phyloP scores from a whole-genome alignment of 2,113 vertebrate genomes.

The Nothoprocta perdicaria region DNA sequence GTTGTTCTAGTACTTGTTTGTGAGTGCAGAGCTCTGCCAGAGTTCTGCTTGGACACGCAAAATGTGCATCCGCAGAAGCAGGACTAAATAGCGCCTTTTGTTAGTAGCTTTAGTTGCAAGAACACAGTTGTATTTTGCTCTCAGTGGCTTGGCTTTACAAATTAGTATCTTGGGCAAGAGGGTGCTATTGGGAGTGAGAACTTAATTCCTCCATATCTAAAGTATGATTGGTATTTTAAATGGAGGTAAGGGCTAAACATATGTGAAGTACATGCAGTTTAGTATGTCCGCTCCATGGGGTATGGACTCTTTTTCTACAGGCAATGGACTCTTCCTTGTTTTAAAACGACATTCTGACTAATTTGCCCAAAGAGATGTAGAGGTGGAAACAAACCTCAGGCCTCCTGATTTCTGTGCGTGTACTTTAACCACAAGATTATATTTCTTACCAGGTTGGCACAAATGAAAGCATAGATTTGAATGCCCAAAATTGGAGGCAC shows the following conservation, averaged over 20 bases:
- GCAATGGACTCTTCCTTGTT: background rate
- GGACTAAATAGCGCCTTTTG: background rate
- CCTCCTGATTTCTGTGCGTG: background rate
- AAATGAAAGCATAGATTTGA: background rate
- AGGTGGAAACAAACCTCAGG: background rate
- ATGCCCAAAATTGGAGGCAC: background rate
- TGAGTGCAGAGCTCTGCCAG: background rate
- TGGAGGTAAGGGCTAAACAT: background rate
- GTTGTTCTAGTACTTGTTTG: background rate
- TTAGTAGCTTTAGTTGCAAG: background rate
- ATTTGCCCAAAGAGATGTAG: background rate
- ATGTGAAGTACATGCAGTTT: background rate
- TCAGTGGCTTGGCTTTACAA: background rate
- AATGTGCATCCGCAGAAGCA: background rate
- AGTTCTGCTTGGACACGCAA: background rate
- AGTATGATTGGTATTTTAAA: background rate
- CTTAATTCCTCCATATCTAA: background rate
- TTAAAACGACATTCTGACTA: background rate
- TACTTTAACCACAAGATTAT: background rate
- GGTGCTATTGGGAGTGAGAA: background rate
- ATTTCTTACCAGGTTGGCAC: background rate
- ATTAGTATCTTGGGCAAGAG: rapidly evolving
- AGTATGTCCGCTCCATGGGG: rapidly evolving
- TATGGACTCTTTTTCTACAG: background rate
- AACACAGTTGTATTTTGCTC: background rate